Conservation (phyloP, 2,113 vertebrate species). For the Esox niger region DNA sequence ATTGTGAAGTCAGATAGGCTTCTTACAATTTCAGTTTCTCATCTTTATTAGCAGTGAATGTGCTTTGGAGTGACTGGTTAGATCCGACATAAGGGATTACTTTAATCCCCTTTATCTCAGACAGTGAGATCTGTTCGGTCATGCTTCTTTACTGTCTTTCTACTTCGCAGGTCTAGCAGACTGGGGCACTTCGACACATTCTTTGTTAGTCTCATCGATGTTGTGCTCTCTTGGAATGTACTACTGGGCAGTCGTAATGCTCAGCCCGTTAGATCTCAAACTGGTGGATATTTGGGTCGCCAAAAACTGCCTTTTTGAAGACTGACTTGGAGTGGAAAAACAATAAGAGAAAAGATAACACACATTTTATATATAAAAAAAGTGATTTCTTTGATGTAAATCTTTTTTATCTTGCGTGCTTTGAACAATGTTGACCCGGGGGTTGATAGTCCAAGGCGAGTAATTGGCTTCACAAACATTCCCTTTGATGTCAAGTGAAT, state of each 20-base stretch:
- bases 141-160: too few species aligned
- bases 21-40: conserved; percentile 40
- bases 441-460: neutral
- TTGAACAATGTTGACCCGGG: neutral
- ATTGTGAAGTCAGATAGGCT: conserved; percentile 49
- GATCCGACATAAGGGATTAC: conserved; percentile 30
- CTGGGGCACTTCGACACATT: too few species aligned
- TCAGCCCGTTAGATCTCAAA: too few species aligned
- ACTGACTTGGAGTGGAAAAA: too few species aligned
- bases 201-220: too few species aligned
- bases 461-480: conserved; percentile 3
- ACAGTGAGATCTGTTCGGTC: conserved; percentile 1
- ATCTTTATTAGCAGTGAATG: conserved; percentile 44
- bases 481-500: neutral
- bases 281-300: too few species aligned
- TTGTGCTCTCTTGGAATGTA: too few species aligned
- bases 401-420: neutral
- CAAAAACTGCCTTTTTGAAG: too few species aligned
- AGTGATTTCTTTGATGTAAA: too few species aligned
- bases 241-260: too few species aligned
- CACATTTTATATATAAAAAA: too few species aligned
- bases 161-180: too few species aligned
- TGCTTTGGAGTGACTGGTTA: conserved; percentile 38
- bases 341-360: neutral
- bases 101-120: conserved; percentile 39